phyloP scores from a whole-genome alignment of 2,797 vertebrate species.

The Pangasius macronema region DNA sequence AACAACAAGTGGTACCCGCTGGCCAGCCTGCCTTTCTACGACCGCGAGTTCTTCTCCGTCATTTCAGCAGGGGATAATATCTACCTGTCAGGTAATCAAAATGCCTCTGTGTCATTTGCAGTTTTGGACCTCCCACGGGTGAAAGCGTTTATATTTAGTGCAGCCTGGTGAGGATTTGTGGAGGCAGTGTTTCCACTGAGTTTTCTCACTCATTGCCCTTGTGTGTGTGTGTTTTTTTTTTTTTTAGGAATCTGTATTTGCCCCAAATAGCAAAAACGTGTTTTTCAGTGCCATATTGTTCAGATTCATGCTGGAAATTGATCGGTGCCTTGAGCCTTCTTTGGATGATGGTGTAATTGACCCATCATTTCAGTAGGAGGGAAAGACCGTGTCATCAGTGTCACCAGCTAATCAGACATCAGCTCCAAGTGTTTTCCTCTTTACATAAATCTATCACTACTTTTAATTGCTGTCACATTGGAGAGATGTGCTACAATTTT shows the following conservation, averaged over 20 bases:
- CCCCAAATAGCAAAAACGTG: conserved; percentile 3
- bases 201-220: neutral
- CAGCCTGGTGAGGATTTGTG: conserved; percentile 18
- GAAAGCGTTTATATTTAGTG: conserved; percentile 51
- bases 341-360: conserved; percentile 27
- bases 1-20: conserved; percentile 98
- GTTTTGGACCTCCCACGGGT: conserved; percentile 38
- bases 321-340: conserved; percentile 17
- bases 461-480: conserved; percentile 1
- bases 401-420: neutral
- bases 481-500: neutral
- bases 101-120: conserved; percentile 48
- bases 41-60: conserved; percentile 97
- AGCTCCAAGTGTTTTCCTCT: neutral
- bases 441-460: neutral
- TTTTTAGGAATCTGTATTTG: neutral
- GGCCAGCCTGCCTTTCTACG: conserved; percentile 58
- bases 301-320: conserved; percentile 23
- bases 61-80: conserved; percentile 99
- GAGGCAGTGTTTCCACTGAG: conserved; percentile 9
- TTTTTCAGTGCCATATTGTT: neutral
- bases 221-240: no score
- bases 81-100: conserved; percentile 89
- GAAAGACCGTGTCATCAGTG: conserved; percentile 3
- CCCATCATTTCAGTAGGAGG: conserved; percentile 24